Base-by-base conservation (phyloP, 2,888 invertebrate genomes). In the Sarcophaga carnaria region DNA sequence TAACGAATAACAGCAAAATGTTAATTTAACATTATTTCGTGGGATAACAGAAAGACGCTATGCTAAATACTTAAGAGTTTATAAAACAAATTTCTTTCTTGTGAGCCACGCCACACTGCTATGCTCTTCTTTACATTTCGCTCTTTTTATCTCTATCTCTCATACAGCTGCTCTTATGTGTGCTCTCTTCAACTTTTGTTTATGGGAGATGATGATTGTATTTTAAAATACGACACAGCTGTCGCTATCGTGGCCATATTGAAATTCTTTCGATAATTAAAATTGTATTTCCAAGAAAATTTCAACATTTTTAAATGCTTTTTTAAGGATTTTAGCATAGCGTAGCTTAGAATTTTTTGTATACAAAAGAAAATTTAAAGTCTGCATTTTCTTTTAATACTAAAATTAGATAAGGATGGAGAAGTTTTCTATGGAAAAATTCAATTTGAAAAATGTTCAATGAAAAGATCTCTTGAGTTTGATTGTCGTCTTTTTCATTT, bases 201-300 rank as follows among this genome's bases (percentile, higher is more conserved):
- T 27, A 37, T 79, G 14, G 1, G 63, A 82, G 59, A 82, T 84
- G 87, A 82, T 71, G 81, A 71, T 78, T 78, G 70, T 63, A 66
- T 79, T 79, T 86, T 78, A 76, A 84, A 76, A 84, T 76, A 79
- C 86, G 83, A 81, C 87, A 81, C 54, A 54, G 54, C 54, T 54
- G 54, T 54, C 54, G 87, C 81, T 87, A 84, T 81, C 84, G 89
- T 86, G 86, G 89, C 89, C 89, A 89, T 89, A 85, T 89, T 89
- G 88, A 86, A 87, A 86, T 87, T 84, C 84, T 88, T 88, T 83
- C 76, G 81, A 85, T 86, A 78, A 86, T 86, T 88, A 87, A 37
- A 37, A 74, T 86, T 83, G 75, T 85, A 80, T 76, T 87, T 4
- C 22, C 25, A 45, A 60, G 45, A 47, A 80, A 78, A 75, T 78